These are phyloP conservation scores for Temnothorax curvispinosus DNA, from an alignment of 1,140 invertebrate genomes.

Conservation along the genomic window DNA sequence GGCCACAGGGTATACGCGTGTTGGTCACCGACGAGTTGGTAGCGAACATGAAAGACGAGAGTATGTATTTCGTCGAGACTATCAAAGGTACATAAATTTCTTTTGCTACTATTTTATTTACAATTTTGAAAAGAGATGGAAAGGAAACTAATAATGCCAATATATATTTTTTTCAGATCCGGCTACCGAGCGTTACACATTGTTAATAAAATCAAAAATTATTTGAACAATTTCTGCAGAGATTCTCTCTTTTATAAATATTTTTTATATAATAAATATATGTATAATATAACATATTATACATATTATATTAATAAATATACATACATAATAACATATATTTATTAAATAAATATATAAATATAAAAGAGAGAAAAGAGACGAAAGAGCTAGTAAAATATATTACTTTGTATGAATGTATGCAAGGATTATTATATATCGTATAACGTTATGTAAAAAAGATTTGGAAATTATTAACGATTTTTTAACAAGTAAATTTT, in stretches of 20 bases:
- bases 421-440: not conserved
- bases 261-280: not conserved
- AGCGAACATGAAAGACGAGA: conserved; percentile 88
- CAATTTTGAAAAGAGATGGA: not conserved
- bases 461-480: not conserved
- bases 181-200: conserved; percentile 77
- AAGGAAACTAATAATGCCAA: not conserved
- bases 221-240: not conserved
- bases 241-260: not conserved
- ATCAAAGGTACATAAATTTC: conserved; percentile 81
- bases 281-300: too few species aligned
- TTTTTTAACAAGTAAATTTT: not conserved
- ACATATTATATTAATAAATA: too few species aligned
- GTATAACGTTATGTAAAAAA: not conserved
- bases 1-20: conserved; percentile 91
- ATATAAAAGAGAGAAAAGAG: not conserved
- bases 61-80: conserved; percentile 88
- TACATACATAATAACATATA: too few species aligned
- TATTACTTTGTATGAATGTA: not conserved
- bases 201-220: conserved; percentile 75
- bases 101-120: not conserved
- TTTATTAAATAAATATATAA: not conserved
- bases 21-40: conserved; percentile 91
- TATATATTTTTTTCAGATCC: conserved; percentile 73
- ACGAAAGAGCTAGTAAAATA: not conserved